A percentile compares a stretch with the other conserved stretches of the same genome.
Evolutionary conservation across 2,797 vertebrate species (phyloP).

Genomic region (Sitta carolinensis): DNA sequence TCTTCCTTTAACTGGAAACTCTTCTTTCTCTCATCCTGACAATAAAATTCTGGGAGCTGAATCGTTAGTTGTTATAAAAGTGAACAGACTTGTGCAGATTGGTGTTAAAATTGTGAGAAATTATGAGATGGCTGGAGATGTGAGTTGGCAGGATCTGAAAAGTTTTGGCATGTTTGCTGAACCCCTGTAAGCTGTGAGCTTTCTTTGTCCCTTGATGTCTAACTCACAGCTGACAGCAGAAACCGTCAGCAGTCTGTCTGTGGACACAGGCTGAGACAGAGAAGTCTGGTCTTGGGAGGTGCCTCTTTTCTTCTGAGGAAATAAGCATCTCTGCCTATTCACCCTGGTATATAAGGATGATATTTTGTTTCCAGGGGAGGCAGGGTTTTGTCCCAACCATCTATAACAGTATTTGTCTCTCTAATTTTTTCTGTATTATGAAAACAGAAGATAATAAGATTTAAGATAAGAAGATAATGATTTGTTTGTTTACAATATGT

Average conservation of each 20-base stretch:
- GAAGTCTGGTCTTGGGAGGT: not conserved
- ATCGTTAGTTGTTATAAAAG: not conserved
- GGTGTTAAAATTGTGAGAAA: not conserved
- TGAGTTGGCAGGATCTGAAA: not conserved
- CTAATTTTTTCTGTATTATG: not conserved
- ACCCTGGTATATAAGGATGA: not conserved
- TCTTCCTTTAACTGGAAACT: not conserved
- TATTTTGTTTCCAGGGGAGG: not conserved
- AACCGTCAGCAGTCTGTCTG: not conserved
- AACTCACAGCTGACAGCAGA: not conserved
- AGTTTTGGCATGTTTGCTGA: not conserved
- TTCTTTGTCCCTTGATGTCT: not conserved
- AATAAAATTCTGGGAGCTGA: not conserved
- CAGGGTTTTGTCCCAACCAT: not conserved
- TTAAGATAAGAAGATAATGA: not conserved
- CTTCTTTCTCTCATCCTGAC: not conserved
- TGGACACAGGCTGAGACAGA: not conserved
- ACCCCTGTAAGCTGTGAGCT: not conserved
- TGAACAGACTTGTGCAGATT: not conserved
- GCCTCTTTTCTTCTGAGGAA: not conserved
- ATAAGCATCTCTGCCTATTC: not conserved
- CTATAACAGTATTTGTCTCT: not conserved
- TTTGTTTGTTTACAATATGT: not conserved
- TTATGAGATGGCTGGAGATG: not conserved
- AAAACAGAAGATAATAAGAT: not conserved